phyloP scores from a whole-genome alignment of 2,113 vertebrate genomes.

The Nesoenas mayeri region DNA sequence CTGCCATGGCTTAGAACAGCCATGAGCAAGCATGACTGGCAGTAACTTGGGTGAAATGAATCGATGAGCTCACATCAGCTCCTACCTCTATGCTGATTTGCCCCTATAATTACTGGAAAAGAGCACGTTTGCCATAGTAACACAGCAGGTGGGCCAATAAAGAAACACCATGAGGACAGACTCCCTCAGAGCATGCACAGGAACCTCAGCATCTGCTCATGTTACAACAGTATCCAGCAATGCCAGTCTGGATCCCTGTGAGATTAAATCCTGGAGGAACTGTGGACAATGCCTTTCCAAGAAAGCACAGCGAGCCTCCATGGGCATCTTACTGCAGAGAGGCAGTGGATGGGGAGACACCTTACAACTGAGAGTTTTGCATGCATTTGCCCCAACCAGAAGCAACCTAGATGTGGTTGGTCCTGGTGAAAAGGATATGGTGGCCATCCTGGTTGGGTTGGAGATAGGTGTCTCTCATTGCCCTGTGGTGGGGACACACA shows the following conservation, averaged over 20 bases:
- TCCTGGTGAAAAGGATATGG: not conserved
- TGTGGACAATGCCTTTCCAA: not conserved
- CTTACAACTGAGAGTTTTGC: fast-evolving
- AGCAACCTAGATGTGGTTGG: not conserved
- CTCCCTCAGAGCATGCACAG: not conserved
- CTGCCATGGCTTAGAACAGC: not conserved
- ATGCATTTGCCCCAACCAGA: not conserved
- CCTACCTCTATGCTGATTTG: not conserved
- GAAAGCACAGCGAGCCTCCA: not conserved
- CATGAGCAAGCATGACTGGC: not conserved
- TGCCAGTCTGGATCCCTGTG: no score
- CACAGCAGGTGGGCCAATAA: not conserved
- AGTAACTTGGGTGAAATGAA: not conserved
- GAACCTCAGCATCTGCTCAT: not conserved
- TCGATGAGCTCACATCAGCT: not conserved
- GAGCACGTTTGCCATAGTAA: not conserved
- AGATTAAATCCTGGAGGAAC: not conserved
- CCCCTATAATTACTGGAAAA: not conserved
- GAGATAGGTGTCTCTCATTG: not conserved
- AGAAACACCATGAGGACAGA: fast-evolving
- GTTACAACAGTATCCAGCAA: not conserved
- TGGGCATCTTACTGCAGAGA: not conserved
- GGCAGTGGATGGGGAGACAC: not conserved
- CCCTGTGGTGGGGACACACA: not conserved
- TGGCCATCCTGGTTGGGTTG: not conserved